A percentile compares a stretch with the other conserved stretches of the same genome.
Conservation (phyloP, 2,113 vertebrate genomes). For the Myotis yumanensis region DNA sequence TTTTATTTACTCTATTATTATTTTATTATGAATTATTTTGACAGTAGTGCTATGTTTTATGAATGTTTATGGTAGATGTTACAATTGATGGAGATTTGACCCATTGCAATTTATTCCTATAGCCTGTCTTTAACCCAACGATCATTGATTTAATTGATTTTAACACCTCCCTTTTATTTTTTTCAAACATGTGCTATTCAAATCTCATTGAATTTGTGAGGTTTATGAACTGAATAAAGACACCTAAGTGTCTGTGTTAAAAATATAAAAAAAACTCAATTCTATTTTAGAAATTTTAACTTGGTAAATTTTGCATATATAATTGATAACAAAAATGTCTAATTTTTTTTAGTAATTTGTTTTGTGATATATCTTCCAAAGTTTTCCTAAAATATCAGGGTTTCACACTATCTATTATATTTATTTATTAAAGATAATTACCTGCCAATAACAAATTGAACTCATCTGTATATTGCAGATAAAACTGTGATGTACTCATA, state of each 20-base stretch:
- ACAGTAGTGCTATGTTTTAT: neutral
- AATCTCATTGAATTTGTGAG: neutral
- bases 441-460: neutral
- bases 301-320: neutral
- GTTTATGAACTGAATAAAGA: neutral
- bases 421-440: neutral
- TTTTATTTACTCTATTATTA: neutral
- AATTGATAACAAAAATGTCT: neutral
- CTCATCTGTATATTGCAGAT: rapidly evolving
- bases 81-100: neutral
- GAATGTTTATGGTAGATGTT: neutral
- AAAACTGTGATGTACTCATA: neutral
- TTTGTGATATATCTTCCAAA: neutral
- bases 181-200: neutral
- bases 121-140: neutral
- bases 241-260: neutral
- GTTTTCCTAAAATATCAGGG: neutral
- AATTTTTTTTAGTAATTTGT: neutral
- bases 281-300: neutral
- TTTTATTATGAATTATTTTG: conserved; percentile 5
- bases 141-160: conserved; percentile 39
- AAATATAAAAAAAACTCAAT: neutral
- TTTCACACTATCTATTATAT: neutral
- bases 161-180: conserved; percentile 7
- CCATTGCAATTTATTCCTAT: neutral